Base-by-base conservation (phyloP, 2,888 invertebrate genomes). In the Tetrapedia diversipes region DNA sequence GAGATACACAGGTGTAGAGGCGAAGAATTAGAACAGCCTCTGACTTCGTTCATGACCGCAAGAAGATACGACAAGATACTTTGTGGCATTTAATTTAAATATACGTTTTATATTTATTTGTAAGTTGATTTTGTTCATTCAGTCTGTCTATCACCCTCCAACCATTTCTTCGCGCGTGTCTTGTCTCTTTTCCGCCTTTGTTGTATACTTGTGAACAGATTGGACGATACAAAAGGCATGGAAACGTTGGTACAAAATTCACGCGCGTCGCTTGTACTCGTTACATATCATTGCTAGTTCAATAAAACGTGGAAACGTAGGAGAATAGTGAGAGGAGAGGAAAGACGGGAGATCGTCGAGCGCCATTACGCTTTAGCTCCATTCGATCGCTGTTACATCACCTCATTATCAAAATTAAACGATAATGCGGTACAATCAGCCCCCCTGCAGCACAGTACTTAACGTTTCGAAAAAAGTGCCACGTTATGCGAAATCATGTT, bases 71-170 rank as follows among this genome's bases (percentile, higher is more conserved):
- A 67, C 69, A 75, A 78, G 68, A 76, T 79, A 84, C 77, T 82
- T 86, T 86, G 86, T 87, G 86, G 88, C 88, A 88, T 88, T 88
- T 88, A 86, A 88, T 88, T 86, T 83, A 87, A 89, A 88, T 88
- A 88, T 85, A 89, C 80, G 81, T 88, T 89, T 88, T 88, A 86
- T 88, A 88, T 88, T 89, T 88, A 89, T 89, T 89, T 87, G 80
- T 87, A 87, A 84, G 76, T 61, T 37, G 81, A 78, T 78, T 83
- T 61, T 70, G 59, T 81, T 86, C 64, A 74, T 81, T 83, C 77
- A 65, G 70, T 85, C 71, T 64, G 74, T 81, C 72, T 45, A n/a
- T 66, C 67, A 69, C 70, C 32, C 56, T 66, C 34, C 57, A 68
- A n/a, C 69, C 34, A 32, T 65, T 49, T 73, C 41, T 39, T 39